A percentile compares a stretch with the other conserved stretches of the same genome.
Conservation (phyloP, 2,797 vertebrate species). For the Hoplostethus mediterraneus region DNA sequence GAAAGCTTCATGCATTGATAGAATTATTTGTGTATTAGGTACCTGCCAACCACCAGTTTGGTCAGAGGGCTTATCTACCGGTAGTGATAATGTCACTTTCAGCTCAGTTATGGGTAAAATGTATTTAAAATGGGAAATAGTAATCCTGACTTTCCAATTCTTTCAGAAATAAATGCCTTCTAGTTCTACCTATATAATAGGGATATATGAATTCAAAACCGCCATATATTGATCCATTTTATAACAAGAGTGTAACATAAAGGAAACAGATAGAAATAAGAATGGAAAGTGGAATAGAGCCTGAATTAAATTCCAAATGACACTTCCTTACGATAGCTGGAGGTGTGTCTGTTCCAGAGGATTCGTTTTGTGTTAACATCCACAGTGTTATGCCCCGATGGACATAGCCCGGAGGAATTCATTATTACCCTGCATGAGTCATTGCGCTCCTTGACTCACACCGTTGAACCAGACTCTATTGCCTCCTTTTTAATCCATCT, state of each 20-base stretch:
- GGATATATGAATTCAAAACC: background rate
- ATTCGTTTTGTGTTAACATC: constrained; percentile 47
- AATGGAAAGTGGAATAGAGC: constrained; percentile 9
- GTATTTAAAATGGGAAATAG: constrained; percentile 28
- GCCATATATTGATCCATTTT: background rate
- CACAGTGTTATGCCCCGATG: constrained; percentile 55
- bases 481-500: constrained; percentile 19
- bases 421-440: constrained; percentile 62
- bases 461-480: constrained; percentile 52
- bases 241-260: background rate
- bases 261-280: background rate
- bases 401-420: constrained; percentile 48
- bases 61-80: constrained; percentile 46
- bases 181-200: background rate
- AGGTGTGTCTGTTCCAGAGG: constrained; percentile 1
- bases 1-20: constrained; percentile 48
- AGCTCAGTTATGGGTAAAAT: constrained; percentile 52
- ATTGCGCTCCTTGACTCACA: constrained; percentile 56
- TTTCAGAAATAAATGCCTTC: background rate
- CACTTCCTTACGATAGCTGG: background rate
- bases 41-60: constrained; percentile 49
- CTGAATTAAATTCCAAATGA: background rate
- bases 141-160: constrained; percentile 8
- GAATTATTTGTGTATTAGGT: constrained; percentile 32
- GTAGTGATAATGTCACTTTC: constrained; percentile 33